Percentiles rank a stretch among this genome's conserved stretches.
Conservation (phyloP, 2,797 vertebrate species). For the Semaprochilodus insignis region DNA sequence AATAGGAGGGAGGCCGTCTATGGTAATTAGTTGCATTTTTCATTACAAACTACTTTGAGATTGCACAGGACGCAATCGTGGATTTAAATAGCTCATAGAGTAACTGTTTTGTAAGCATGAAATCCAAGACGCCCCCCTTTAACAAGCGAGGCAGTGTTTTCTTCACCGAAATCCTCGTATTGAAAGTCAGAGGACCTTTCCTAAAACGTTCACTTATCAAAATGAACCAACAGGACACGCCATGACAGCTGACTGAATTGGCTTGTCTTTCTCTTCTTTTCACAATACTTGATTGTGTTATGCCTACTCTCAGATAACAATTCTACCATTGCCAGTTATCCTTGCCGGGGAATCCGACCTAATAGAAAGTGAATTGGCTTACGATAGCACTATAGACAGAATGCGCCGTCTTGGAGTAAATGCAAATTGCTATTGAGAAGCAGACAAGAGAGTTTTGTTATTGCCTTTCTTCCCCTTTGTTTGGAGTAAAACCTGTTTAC, state of each 20-base stretch:
- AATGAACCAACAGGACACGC: conserved; percentile 57
- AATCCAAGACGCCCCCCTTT: conserved; percentile 69
- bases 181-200: conserved; percentile 69
- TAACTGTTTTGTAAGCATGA: conserved; percentile 75
- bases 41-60: conserved; percentile 70
- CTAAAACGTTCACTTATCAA: conserved; percentile 64
- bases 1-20: conserved; percentile 60
- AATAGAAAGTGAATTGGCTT: conserved; percentile 20
- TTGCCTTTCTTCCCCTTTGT: neutral
- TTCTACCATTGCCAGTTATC: conserved; percentile 23
- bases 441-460: neutral
- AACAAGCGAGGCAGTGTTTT: conserved; percentile 72
- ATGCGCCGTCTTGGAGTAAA: neutral
- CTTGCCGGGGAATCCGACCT: conserved; percentile 16
- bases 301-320: conserved; percentile 25
- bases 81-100: conserved; percentile 76
- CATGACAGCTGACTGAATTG: conserved; percentile 59
- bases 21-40: conserved; percentile 78
- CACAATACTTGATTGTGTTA: conserved; percentile 40
- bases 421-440: neutral
- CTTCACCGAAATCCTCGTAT: conserved; percentile 70
- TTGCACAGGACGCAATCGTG: conserved; percentile 73
- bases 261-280: conserved; percentile 38
- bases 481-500: neutral
- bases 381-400: neutral